Evolutionary conservation across 2,888 invertebrate species (phyloP).

Genomic region (Diachrysia chrysitis): DNA sequence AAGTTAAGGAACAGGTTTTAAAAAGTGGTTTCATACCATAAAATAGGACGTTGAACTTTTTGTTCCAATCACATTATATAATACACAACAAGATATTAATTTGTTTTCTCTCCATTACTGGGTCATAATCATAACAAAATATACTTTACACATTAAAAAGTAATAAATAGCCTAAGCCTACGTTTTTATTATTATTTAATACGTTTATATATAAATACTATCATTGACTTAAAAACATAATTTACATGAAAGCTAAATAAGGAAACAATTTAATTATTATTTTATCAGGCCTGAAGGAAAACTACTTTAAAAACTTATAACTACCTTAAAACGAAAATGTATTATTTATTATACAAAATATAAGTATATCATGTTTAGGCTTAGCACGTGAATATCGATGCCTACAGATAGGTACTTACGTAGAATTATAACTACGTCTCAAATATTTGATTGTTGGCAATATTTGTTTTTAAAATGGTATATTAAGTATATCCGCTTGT

Average conservation of each 20-base stretch:
- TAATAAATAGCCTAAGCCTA: constrained; percentile 31
- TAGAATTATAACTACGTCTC: constrained; percentile 10
- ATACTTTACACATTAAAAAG: constrained; percentile 30
- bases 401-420: not conserved
- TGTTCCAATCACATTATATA: constrained; percentile 77
- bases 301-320: not conserved
- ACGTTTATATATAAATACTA: not conserved
- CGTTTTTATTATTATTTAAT: constrained; percentile 18
- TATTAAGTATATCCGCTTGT: constrained; percentile 14
- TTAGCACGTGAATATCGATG: no score
- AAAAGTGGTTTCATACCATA: constrained; percentile 80
- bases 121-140: constrained; percentile 57
- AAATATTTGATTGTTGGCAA: constrained; percentile 11
- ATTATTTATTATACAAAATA: no score
- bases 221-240: constrained; percentile 8
- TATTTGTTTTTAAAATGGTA: constrained; percentile 8
- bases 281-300: constrained; percentile 5
- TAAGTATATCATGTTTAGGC: no score
- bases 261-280: constrained; percentile 1
- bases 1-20: constrained; percentile 80
- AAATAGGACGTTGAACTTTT: constrained; percentile 86
- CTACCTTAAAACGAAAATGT: not conserved
- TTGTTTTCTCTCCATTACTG: constrained; percentile 75
- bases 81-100: constrained; percentile 74
- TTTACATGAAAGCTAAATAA: constrained; percentile 7